Percentiles rank a stretch among this genome's conserved stretches.
Conservation (phyloP, 1,140 invertebrate species). For the Harpegnathos saltator region DNA sequence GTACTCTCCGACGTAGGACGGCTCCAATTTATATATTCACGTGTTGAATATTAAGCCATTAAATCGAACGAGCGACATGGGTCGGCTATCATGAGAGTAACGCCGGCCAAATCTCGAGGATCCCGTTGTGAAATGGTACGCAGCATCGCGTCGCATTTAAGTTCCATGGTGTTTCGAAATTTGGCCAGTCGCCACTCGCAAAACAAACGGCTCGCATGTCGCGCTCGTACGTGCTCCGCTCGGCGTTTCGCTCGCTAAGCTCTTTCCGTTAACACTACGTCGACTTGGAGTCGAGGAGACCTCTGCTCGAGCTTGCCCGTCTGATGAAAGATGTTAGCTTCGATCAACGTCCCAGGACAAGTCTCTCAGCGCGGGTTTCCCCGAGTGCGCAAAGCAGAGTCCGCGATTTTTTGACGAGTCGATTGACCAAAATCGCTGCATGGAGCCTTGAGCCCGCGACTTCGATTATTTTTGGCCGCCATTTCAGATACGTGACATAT, state of each 20-base stretch:
- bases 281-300: not conserved
- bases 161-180: conserved; percentile 52
- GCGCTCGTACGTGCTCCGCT: too few relatives aligned
- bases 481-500: too few relatives aligned
- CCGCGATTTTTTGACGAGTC: conserved; percentile 25
- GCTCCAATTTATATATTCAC: conserved; percentile 23
- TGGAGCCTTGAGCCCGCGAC: not conserved
- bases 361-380: conserved; percentile 4
- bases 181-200: conserved; percentile 13
- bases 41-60: conserved; percentile 33
- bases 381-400: conserved; percentile 34
- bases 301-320: not conserved
- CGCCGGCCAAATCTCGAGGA: conserved; percentile 6
- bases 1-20: not conserved
- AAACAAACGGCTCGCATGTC: conserved; percentile 35
- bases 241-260: conserved; percentile 27
- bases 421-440: not conserved
- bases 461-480: not conserved
- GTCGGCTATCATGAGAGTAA: not conserved
- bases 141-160: conserved; percentile 31
- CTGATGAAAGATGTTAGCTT: conserved; percentile 16
- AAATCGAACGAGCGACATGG: not conserved
- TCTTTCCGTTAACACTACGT: conserved; percentile 41
- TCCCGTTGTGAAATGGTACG: conserved; percentile 43
- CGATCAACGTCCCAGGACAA: conserved; percentile 24